A percentile compares a stretch with the other conserved stretches of the same genome.
These are phyloP conservation scores for Chromoteleia sp. DNA, from an alignment of 2,888 invertebrate species.

Conservation along the genomic window DNA sequence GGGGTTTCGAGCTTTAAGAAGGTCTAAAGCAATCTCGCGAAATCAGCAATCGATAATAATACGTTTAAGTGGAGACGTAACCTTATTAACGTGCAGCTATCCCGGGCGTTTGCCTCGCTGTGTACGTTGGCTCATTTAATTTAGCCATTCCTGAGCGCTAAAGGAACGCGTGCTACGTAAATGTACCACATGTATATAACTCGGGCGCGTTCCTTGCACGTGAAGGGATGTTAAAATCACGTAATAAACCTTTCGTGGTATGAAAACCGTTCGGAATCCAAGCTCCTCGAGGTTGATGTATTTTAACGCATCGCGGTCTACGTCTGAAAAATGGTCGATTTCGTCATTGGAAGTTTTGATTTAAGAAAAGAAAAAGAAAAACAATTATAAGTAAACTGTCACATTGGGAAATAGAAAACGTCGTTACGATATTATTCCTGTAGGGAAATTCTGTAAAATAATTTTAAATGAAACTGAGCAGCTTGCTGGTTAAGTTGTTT, in stretches of 20 bases:
- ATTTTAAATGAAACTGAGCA: too few species aligned
- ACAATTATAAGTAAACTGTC: too few species aligned
- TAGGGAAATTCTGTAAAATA: too few species aligned
- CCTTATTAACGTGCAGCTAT: constrained; percentile 32
- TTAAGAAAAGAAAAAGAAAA: too few species aligned
- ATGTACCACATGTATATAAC: constrained; percentile 14
- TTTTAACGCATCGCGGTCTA: constrained; percentile 14
- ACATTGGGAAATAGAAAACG: too few species aligned
- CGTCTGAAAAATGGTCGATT: background rate
- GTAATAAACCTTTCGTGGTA: constrained; percentile 44
- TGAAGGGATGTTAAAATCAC: constrained; percentile 39
- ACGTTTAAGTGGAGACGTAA: constrained; percentile 31
- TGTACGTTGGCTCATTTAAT: constrained; percentile 43
- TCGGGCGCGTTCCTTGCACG: constrained; percentile 2
- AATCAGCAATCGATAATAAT: constrained; percentile 50
- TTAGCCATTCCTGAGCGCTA: constrained; percentile 30
- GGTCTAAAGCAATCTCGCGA: constrained; percentile 14
- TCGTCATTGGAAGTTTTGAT: background rate
- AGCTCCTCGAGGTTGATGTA: constrained; percentile 12
- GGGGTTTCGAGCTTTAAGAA: constrained; percentile 1
- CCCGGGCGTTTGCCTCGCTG: background rate
- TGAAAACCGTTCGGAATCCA: constrained; percentile 26
- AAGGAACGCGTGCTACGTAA: constrained; percentile 39
- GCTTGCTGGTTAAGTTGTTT: too few species aligned
- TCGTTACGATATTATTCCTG: too few species aligned